phyloP scores from a whole-genome alignment of 30 jellyfish, hydroid and myxozoan species.

The Aurelia sp. region DNA sequence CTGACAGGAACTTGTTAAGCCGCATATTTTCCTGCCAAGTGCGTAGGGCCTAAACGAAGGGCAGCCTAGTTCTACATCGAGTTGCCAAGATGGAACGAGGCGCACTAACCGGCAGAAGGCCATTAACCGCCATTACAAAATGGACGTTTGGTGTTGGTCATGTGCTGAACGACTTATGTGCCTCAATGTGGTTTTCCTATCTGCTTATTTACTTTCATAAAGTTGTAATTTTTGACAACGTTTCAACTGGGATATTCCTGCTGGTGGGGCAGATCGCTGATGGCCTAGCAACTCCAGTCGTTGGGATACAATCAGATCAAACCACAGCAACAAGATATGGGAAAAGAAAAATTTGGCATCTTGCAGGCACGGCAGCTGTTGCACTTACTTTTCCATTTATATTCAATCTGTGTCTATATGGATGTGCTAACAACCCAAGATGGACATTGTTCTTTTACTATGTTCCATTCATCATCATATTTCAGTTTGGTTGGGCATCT shows the following conservation, averaged over 20 bases:
- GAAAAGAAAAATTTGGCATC: constrained; percentile 91
- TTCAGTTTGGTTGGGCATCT: constrained; percentile 98
- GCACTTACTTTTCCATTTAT: constrained; percentile 86
- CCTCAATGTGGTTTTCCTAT: constrained; percentile 98
- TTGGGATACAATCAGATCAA: constrained; percentile 87
- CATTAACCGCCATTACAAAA: constrained; percentile 20
- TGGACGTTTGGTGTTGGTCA: constrained; percentile 95
- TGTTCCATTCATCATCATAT: constrained; percentile 79
- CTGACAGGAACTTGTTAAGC: no score
- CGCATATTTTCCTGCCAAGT: no score
- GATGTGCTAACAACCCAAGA: constrained; percentile 73
- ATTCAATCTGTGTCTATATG: constrained; percentile 73
- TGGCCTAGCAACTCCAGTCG: constrained; percentile 93
- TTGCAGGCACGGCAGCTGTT: constrained; percentile 82
- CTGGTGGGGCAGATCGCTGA: constrained; percentile 93
- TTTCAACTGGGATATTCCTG: constrained; percentile 78
- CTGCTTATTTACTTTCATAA: constrained; percentile 84
- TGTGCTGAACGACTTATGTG: constrained; percentile 88
- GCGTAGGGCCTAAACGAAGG: no score
- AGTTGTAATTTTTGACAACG: constrained; percentile 70
- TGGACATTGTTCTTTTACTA: constrained; percentile 77
- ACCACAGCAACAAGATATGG: constrained; percentile 73
- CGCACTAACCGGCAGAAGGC: not conserved
- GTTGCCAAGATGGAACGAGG: no score
- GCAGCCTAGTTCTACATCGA: no score